Evolutionary conservation across 1,140 invertebrate species (phyloP).

Genomic region (Homalodisca vitripennis): DNA sequence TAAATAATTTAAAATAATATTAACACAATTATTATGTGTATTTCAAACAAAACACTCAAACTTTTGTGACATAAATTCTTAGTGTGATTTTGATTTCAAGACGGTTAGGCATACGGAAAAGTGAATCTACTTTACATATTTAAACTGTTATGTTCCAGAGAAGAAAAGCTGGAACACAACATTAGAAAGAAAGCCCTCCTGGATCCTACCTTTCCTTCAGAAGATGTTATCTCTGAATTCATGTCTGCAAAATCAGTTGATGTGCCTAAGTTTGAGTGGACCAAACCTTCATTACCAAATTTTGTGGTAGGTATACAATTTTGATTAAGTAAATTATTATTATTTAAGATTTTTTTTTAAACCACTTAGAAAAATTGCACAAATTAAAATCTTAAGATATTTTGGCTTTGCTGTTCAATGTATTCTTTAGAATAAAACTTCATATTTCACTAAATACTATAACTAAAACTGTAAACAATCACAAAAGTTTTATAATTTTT

Average conservation of each 20-base stretch:
- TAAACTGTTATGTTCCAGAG: too few species aligned
- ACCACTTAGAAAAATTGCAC: conserved; percentile 27
- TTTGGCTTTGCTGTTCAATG: conserved; percentile 17
- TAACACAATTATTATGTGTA: too few species aligned
- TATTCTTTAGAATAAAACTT: too few species aligned
- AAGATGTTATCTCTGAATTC: conserved; percentile 73
- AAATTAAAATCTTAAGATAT: conserved; percentile 29
- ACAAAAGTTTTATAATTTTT: too few species aligned
- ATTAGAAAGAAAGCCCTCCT: conserved; percentile 67
- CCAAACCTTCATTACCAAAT: conserved; percentile 62
- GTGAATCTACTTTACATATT: too few species aligned
- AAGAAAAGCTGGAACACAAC: conserved; percentile 60
- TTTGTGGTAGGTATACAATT: conserved; percentile 60
- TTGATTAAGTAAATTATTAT: not conserved
- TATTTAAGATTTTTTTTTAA: not conserved
- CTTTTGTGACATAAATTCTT: too few species aligned
- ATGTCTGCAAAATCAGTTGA: conserved; percentile 43
- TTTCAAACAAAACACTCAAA: too few species aligned
- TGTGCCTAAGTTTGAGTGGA: conserved; percentile 57
- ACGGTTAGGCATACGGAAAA: too few species aligned
- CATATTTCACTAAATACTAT: too few species aligned
- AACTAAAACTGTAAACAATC: too few species aligned
- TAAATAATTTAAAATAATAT: too few species aligned
- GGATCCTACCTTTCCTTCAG: conserved; percentile 65
- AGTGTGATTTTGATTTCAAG: too few species aligned